Evolutionary conservation across 1,140 invertebrate genomes (phyloP).

Genomic region (Bicyclus anynana): DNA sequence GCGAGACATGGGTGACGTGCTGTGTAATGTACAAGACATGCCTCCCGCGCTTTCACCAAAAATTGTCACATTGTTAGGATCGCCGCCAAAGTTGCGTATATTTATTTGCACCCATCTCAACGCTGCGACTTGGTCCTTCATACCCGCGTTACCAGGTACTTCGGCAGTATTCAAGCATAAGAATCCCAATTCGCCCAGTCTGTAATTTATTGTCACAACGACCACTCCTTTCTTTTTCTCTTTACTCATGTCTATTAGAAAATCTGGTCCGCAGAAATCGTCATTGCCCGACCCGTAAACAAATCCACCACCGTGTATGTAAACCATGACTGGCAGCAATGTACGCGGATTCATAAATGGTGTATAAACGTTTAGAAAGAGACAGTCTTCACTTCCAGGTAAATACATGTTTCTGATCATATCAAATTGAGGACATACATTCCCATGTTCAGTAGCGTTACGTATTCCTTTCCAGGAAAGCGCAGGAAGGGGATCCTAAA

Average conservation of each 20-base stretch:
- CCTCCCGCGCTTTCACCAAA: slow-evolving; percentile 66
- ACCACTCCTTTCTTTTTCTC: slow-evolving; percentile 3
- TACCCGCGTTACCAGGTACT: slow-evolving; percentile 78
- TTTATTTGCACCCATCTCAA: slow-evolving; percentile 47
- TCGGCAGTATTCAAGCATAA: slow-evolving; percentile 69
- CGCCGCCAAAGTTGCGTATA: slow-evolving; percentile 78
- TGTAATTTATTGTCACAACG: slow-evolving; percentile 38
- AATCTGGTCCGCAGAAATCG: background rate
- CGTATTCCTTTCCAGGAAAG: background rate
- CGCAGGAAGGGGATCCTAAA: background rate
- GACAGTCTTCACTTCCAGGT: background rate
- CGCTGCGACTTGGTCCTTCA: slow-evolving; percentile 77
- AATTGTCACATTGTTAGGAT: slow-evolving; percentile 71
- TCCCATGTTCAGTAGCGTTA: background rate
- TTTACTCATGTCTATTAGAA: background rate
- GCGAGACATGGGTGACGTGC: background rate
- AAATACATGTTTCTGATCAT: background rate
- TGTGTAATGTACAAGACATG: slow-evolving; percentile 16
- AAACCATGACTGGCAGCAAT: background rate
- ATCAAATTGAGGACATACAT: background rate
- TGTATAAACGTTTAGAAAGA: background rate
- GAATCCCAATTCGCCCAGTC: slow-evolving; percentile 65
- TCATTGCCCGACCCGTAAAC: background rate
- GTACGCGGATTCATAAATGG: background rate
- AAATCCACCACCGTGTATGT: background rate